Evolutionary conservation across 2,797 vertebrate genomes (phyloP), one percentile per base, ranked within the genome.

Genomic region (Simalia tracyae): DNA sequence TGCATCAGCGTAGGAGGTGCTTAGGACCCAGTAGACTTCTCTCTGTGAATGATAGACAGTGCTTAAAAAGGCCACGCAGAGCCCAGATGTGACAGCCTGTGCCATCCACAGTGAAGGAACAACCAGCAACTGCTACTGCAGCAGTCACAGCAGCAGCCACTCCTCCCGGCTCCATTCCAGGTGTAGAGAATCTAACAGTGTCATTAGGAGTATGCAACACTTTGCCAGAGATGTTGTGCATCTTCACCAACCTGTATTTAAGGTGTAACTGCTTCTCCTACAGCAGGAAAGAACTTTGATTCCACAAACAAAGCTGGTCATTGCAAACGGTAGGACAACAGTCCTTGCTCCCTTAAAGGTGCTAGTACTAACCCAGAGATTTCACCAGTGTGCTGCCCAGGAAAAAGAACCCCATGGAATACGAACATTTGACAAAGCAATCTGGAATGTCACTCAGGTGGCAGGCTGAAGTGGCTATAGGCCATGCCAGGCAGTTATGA

Each of bases 61-160:
- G 95, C 97, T 94, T 93, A 84, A 93, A 96, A 95, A 72, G 92
- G 92, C 92, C 93, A 60, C 92, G 96, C 96, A 96, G 95, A 14
- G 93, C 95, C 94, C 28, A 95, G 97, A 95, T 97, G 97, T 97
- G 96, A 97, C 97, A 98, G 97, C 97, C 97, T 94, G 97, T 97
- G 96, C 97, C 97, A 97, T 97, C 97, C 95, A 87, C 96, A 96
- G 96, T 88, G 31, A 93, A 88, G 91, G 86, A 87, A 31, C 59
- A 28, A 72, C 94, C 94, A 93, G 92, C 0, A 84, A 93, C 93
- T 81, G 96, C 95, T 95, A 56, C 36, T 60, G 28, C 81, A 54
- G 89, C n/a, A 50, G 42, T 61, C 11, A n/a, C 19, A 7, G 93
- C 94, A 90, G 90, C 0, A 89, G 93, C 94, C 68, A 96, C 95